Evolutionary conservation across 1,140 invertebrate genomes (phyloP).

Genomic region (Pararge aegeria): DNA sequence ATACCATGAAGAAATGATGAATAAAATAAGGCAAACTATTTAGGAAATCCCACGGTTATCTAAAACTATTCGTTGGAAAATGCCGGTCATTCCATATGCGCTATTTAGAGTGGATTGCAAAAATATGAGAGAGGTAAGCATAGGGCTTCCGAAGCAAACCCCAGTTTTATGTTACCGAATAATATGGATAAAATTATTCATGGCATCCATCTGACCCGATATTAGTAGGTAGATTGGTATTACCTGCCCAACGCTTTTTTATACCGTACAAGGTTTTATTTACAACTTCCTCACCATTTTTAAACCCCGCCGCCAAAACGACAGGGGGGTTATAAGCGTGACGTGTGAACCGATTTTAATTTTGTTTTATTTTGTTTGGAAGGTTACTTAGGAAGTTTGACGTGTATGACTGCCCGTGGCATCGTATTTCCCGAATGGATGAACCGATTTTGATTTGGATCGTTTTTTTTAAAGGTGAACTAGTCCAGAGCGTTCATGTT

Average conservation of each 20-base stretch:
- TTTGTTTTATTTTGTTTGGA: no score
- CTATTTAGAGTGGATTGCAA: conserved; percentile 20
- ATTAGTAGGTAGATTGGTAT: not conserved
- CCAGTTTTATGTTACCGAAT: conserved; percentile 15
- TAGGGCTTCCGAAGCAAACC: conserved; percentile 4
- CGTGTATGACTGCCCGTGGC: no score
- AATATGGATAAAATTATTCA: conserved; percentile 17
- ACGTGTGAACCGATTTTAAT: no score
- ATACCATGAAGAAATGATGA: conserved; percentile 3
- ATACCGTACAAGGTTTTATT: not conserved
- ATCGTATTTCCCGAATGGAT: no score
- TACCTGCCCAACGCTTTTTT: no score
- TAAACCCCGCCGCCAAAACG: no score
- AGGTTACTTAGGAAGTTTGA: no score
- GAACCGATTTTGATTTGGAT: no score
- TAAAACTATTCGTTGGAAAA: conserved; percentile 19
- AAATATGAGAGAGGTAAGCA: conserved; percentile 23
- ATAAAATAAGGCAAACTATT: conserved; percentile 14
- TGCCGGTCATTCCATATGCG: conserved; percentile 23
- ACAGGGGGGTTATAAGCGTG: no score
- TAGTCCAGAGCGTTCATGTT: no score
- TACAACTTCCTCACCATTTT: not conserved
- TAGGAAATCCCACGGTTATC: conserved; percentile 19
- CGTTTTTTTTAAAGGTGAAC: no score
- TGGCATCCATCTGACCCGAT: not conserved